Percentiles rank a stretch among this genome's conserved stretches.
These are phyloP conservation scores for Pitta sordida DNA, from an alignment of 2,113 vertebrate genomes.

Conservation along the genomic window DNA sequence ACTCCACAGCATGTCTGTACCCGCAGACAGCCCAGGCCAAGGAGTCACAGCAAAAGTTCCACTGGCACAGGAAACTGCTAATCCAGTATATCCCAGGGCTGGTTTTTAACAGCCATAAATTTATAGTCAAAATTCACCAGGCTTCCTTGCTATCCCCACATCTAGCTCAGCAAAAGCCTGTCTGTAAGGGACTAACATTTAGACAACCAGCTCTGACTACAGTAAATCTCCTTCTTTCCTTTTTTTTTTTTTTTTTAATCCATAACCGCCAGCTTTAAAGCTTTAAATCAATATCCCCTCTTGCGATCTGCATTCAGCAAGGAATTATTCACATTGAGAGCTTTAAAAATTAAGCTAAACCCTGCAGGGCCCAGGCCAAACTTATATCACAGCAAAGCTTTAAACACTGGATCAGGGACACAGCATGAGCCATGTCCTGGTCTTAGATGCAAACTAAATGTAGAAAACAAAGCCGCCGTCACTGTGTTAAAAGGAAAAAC, in stretches of 20 bases:
- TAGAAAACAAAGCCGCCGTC: conserved; percentile 34
- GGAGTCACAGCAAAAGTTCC: neutral
- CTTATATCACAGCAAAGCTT: conserved; percentile 60
- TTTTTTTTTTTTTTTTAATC: conserved; percentile 5
- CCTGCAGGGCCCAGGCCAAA: conserved; percentile 62
- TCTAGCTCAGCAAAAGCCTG: conserved; percentile 30
- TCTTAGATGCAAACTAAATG: conserved; percentile 55
- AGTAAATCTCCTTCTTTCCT: conserved; percentile 48
- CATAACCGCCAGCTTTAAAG: conserved; percentile 66
- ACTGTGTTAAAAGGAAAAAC: conserved; percentile 50
- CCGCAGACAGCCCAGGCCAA: neutral
- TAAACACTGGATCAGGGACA: conserved; percentile 63
- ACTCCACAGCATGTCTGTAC: neutral
- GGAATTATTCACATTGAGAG: conserved; percentile 65
- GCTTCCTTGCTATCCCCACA: neutral
- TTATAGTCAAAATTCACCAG: conserved; percentile 4
- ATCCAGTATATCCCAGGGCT: neutral
- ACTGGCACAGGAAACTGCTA: neutral
- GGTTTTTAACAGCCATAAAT: conserved; percentile 22
- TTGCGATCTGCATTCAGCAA: conserved; percentile 58
- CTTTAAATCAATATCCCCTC: conserved; percentile 69
- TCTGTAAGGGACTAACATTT: conserved; percentile 49
- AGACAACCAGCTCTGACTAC: conserved; percentile 38
- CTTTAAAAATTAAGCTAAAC: conserved; percentile 67
- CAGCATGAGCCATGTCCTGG: conserved; percentile 47